Conservation (phyloP, 2,888 invertebrate genomes). For the Steinernema scapterisci region DNA sequence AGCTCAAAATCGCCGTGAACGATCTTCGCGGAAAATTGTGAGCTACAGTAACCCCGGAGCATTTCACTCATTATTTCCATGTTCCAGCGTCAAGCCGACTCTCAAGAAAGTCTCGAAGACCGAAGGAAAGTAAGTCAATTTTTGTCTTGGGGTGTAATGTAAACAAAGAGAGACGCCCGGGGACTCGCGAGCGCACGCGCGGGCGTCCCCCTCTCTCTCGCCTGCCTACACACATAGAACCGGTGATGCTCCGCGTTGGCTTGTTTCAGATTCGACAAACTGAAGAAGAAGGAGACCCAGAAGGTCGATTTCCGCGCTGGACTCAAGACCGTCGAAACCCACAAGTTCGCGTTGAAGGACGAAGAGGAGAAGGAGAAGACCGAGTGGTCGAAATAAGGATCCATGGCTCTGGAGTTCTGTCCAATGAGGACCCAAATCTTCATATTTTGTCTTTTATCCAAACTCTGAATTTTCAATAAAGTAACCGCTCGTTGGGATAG, state of each 20-base stretch:
- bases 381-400: conserved; percentile 31
- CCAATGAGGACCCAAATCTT: not conserved
- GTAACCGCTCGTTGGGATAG: not conserved
- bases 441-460: not conserved
- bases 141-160: not conserved
- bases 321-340: conserved; percentile 65
- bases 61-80: conserved; percentile 20
- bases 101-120: conserved; percentile 99
- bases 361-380: conserved; percentile 47
- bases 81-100: conserved; percentile 66
- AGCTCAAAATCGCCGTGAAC: conserved; percentile 98
- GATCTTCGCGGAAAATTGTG: conserved; percentile 98
- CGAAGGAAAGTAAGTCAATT: conserved; percentile 81
- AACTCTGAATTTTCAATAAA: not conserved
- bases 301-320: conserved; percentile 65
- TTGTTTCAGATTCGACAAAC: conserved; percentile 59
- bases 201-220: not conserved
- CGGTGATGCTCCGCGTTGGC: too few species aligned
- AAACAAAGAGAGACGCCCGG: conserved; percentile 1
- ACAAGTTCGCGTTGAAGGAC: conserved; percentile 55
- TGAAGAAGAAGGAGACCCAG: conserved; percentile 63
- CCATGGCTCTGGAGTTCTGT: not conserved
- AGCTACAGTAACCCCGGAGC: not conserved
- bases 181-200: too few species aligned
- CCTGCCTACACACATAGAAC: not conserved